Base-by-base conservation (phyloP, 1,140 invertebrate species). In the Anadara kagoshimensis region DNA sequence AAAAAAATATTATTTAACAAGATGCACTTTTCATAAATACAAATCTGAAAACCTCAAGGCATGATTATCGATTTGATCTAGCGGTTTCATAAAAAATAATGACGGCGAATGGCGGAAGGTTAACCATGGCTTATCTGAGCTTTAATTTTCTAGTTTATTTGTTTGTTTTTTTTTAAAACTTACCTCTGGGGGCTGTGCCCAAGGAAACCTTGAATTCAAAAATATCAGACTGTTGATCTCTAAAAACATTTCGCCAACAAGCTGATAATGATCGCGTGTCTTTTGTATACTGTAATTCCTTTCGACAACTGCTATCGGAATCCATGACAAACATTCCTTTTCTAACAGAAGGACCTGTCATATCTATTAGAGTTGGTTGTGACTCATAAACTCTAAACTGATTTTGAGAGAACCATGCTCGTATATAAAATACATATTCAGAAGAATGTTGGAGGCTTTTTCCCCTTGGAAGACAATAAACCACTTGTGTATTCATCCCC, bases 241-340 rank as follows among this genome's bases (percentile, higher is more conserved):
- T 49, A 51, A 82, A 82, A 12, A 82, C 76, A n/a, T 62, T 62
- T 8, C 51, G 20, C 80, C 80, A 82, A 61, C 78, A 79, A 18
- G 73, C 54, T 0, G 54, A 65, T 29, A 82, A 47, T 20, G 66
- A 47, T 26, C 56, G 47, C 5, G 45, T 41, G 10, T 47, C 53
- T 5, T 51, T 76, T 12, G 67, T 44, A 61, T 69, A 79, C 43
- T 82, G 75, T 14, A 74, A 16, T 51, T 82, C 78, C 7, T 12
- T n/a, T 24, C 22, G 18, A 58, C 78, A 82, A 0, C 22, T 41
- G 1, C 36, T 45, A 26, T 62, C 58, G 1, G 75, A 75, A 20
- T 79, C 80, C 12, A 29, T 57, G 0, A 80, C 63, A 12, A 66
- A 70, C 56, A 57, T 61, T 29, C 78, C 80, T 45, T 70, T 64